Conservation (phyloP, 2,888 invertebrate genomes). For the Sialis fuliginosa region DNA sequence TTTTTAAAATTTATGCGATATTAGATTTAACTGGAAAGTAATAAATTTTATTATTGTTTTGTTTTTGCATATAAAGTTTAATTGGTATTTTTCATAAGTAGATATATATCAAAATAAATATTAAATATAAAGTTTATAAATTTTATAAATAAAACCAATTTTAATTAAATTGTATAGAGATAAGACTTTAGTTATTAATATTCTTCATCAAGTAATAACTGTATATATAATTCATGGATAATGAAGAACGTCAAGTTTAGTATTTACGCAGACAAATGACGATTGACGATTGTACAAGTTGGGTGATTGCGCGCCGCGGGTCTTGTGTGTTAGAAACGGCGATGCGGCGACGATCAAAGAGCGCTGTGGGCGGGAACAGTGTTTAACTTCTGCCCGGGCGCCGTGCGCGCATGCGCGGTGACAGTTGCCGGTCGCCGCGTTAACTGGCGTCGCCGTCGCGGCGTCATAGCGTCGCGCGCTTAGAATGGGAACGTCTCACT, state of each 20-base stretch:
- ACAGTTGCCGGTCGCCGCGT: neutral
- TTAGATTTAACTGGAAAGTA: no score
- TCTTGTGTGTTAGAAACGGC: neutral
- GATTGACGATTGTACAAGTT: neutral
- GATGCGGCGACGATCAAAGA: neutral
- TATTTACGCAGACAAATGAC: neutral
- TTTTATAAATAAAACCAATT: no score
- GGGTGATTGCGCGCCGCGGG: neutral
- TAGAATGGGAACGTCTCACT: neutral
- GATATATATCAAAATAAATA: no score
- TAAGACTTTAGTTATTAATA: no score
- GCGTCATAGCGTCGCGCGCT: neutral
- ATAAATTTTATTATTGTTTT: no score
- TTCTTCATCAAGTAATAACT: no score
- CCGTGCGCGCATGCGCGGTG: conserved; percentile 1
- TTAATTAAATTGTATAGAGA: no score
- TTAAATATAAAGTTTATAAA: no score
- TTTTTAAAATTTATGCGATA: no score
- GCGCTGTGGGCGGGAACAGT: conserved; percentile 21
- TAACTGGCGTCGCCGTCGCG: conserved; percentile 1
- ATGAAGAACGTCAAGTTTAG: neutral
- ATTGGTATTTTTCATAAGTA: no score
- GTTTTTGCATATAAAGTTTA: no score
- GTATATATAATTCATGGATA: neutral
- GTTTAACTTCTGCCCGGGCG: conserved; percentile 24